Percentiles rank a stretch among this genome's conserved stretches.
phyloP scores from a whole-genome alignment of 2,797 vertebrate species.

The Clarias pachynema region DNA sequence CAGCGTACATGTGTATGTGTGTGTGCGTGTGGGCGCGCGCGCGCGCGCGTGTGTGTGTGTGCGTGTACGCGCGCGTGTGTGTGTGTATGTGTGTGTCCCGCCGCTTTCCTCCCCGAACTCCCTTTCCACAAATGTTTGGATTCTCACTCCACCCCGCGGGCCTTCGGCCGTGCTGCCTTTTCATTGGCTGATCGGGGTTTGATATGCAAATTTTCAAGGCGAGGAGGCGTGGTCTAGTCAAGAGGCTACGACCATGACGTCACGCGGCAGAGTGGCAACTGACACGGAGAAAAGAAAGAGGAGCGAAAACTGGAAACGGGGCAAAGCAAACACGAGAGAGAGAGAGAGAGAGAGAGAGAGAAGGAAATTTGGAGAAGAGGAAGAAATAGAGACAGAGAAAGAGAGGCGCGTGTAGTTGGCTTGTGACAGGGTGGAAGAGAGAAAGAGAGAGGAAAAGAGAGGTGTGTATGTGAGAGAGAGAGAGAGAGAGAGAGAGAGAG shows the following conservation, averaged over 20 bases:
- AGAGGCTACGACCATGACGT: constrained; percentile 77
- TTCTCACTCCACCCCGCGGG: constrained; percentile 69
- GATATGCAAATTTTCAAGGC: constrained; percentile 78
- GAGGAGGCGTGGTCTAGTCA: constrained; percentile 62
- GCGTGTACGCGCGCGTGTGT: not conserved
- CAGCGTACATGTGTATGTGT: not conserved
- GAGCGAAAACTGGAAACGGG: constrained; percentile 46
- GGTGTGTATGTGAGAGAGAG: constrained; percentile 24
- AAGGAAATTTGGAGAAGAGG: too few species aligned
- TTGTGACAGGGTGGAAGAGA: constrained; percentile 52
- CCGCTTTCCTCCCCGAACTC: constrained; percentile 54
- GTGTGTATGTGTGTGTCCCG: not conserved
- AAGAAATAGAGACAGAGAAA: constrained; percentile 62
- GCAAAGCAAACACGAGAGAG: constrained; percentile 56
- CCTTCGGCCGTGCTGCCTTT: constrained; percentile 54
- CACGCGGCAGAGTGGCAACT: constrained; percentile 73
- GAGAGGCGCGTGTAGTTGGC: constrained; percentile 58
- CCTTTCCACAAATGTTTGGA: constrained; percentile 72
- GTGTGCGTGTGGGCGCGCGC: not conserved
- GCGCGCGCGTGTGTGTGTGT: not conserved
- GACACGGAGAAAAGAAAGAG: constrained; percentile 61
- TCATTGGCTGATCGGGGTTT: constrained; percentile 73
- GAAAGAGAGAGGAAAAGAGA: constrained; percentile 45
- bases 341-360: constrained; percentile 46
- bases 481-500: constrained; percentile 47